phyloP scores from a whole-genome alignment of 2,888 invertebrate genomes.

The Cosmopolites sordidus region DNA sequence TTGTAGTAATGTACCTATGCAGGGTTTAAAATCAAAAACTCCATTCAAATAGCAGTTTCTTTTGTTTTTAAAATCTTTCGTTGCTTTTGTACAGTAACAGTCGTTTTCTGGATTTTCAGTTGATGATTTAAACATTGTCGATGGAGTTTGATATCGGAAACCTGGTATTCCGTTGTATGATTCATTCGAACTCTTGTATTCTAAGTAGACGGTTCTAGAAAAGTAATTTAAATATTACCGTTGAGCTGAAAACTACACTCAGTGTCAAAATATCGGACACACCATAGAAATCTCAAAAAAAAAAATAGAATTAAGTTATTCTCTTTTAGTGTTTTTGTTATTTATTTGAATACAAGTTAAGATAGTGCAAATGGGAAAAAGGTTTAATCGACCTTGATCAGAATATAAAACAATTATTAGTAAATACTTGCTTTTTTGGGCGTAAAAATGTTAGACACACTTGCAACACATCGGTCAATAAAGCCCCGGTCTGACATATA shows the following conservation, averaged over 20 bases:
- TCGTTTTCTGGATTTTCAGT: slow-evolving; percentile 53
- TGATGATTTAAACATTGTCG: slow-evolving; percentile 57
- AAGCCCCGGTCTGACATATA: no score
- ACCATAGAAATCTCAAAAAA: neutral
- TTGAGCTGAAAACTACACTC: neutral
- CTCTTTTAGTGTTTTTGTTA: neutral
- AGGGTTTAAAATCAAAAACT: slow-evolving; percentile 57
- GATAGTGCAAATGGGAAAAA: no score
- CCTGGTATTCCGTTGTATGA: slow-evolving; percentile 57
- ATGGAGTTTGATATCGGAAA: slow-evolving; percentile 54
- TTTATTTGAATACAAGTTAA: no score
- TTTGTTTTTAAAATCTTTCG: slow-evolving; percentile 52
- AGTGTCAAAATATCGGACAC: no score
- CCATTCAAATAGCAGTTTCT: slow-evolving; percentile 60
- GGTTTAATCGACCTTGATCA: no score
- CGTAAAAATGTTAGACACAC: no score
- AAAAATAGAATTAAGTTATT: neutral
- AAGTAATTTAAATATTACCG: slow-evolving; percentile 1
- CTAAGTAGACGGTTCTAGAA: slow-evolving; percentile 58
- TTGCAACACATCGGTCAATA: no score
- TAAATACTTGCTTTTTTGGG: no score
- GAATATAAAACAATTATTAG: no score
- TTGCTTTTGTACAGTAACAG: slow-evolving; percentile 62
- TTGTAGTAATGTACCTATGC: slow-evolving; percentile 58
- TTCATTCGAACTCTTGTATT: slow-evolving; percentile 52